Evolutionary conservation across 2,113 vertebrate species (phyloP).

Genomic region (Ochotona curzoniae): DNA sequence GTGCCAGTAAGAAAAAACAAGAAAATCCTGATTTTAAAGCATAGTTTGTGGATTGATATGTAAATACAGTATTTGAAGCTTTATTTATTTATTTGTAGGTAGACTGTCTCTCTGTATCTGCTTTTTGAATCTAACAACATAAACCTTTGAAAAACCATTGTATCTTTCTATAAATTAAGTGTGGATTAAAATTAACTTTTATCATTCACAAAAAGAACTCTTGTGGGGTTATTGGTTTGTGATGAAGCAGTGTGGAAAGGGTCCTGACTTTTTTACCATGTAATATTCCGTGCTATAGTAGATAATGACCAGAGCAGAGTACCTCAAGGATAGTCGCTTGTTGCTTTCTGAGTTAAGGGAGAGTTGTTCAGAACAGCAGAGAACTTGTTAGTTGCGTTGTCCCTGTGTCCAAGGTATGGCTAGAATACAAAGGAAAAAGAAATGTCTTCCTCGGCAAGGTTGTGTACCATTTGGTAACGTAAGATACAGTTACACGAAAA

Average conservation of each 20-base stretch:
- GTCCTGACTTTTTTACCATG: background rate
- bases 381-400: background rate
- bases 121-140: too few relatives aligned
- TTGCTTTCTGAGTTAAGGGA: background rate
- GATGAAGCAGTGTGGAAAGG: background rate
- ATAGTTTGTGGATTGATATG: background rate
- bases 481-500: background rate
- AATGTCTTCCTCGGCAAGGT: background rate
- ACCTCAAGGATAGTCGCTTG: background rate
- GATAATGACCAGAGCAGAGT: background rate
- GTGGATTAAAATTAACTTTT: background rate
- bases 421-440: background rate
- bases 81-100: too few relatives aligned
- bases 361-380: background rate
- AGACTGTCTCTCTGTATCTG: too few relatives aligned
- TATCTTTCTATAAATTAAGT: background rate
- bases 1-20: background rate
- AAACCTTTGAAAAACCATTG: too few relatives aligned
- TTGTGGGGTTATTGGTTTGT: background rate
- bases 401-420: background rate
- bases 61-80: background rate
- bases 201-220: constrained; percentile 7
- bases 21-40: background rate
- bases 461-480: background rate
- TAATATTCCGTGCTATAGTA: background rate